Evolutionary conservation across 2,888 invertebrate genomes (phyloP), one percentile per base, ranked within the genome.

Genomic region (Epicampocera succincta): DNA sequence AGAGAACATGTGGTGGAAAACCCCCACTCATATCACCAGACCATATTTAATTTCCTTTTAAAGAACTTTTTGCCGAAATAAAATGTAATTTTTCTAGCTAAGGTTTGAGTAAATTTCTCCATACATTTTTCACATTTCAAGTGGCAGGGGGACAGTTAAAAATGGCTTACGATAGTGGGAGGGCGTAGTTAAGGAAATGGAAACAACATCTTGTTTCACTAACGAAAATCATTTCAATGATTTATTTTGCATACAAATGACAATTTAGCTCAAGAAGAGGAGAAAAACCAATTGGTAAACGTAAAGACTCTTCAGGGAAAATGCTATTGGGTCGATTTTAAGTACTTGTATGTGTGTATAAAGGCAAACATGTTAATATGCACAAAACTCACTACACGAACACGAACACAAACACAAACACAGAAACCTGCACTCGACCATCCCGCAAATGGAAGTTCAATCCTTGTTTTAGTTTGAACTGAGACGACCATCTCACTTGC

Each of bases 201-300:
- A 54, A 63, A 63, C 38, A 19, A 72, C 72, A 73, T 78, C 60
- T 74, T 74, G 58, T 78, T 81, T 69, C 65, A 65, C 72, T 78
- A 78, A 71, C 44, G 78, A 71, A 74, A 83, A 81, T 74, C 79
- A 83, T 81, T 81, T 77, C 77, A 80, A 82, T 80, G 80, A 82
- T 82, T 84, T 84, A 83, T 82, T 84, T 83, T 82, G 84, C 84
- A 84, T 83, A 82, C 72, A 83, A 83, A 83, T 80, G 76, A 77
- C 56, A 74, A 83, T 74, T 77, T 74, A 72, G 74, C 74, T 78
- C 72, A n/a, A n/a, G 17, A 58, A 68, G 75, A 46, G 13, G 54
- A 44, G 17, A 17, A 29, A 60, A 21, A 21, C 6, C 25, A 69
- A 61, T 58, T 68, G 33, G 44, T 73, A 50, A 65, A 52, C 65